A percentile compares a stretch with the other conserved stretches of the same genome.
These are phyloP conservation scores for Spondyliosoma cantharus DNA, from an alignment of 2,797 vertebrate genomes.

Conservation along the genomic window DNA sequence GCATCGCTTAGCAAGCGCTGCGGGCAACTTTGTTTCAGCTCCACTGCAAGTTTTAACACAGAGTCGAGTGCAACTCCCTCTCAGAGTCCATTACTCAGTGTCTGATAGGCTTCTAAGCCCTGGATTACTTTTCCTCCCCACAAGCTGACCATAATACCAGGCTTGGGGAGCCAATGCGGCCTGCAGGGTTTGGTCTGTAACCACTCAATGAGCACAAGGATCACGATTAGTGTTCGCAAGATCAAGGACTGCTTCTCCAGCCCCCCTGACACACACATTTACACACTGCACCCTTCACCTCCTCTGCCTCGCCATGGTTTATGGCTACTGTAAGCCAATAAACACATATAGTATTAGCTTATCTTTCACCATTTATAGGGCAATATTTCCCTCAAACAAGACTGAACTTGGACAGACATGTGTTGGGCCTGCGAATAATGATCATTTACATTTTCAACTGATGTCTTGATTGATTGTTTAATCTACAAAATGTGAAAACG, in stretches of 20 bases:
- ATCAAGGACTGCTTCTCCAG: conserved; percentile 47
- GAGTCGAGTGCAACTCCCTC: conserved; percentile 47
- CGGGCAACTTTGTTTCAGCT: conserved; percentile 62
- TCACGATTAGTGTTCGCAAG: conserved; percentile 65
- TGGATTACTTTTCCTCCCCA: conserved; percentile 73
- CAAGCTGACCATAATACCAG: conserved; percentile 83
- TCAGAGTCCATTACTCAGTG: conserved; percentile 67
- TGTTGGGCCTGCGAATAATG: neutral
- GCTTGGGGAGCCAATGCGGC: conserved; percentile 77
- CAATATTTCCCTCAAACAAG: conserved; percentile 8
- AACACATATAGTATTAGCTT: conserved; percentile 24
- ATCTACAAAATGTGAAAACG: neutral
- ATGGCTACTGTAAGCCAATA: conserved; percentile 27
- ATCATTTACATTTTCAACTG: neutral
- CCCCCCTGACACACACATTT: conserved; percentile 17
- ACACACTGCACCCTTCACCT: conserved; percentile 38
- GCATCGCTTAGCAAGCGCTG: conserved; percentile 58
- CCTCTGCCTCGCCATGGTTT: conserved; percentile 29
- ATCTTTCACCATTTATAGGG: conserved; percentile 22
- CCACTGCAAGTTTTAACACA: conserved; percentile 71
- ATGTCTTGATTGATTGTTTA: neutral
- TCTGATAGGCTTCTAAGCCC: conserved; percentile 67
- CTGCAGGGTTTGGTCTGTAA: conserved; percentile 75
- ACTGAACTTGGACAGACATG: neutral
- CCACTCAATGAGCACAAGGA: conserved; percentile 72